Percentiles rank a stretch among this genome's conserved stretches.
Conservation (phyloP, 2,113 vertebrate species). For the Actenoides lindsayi region DNA sequence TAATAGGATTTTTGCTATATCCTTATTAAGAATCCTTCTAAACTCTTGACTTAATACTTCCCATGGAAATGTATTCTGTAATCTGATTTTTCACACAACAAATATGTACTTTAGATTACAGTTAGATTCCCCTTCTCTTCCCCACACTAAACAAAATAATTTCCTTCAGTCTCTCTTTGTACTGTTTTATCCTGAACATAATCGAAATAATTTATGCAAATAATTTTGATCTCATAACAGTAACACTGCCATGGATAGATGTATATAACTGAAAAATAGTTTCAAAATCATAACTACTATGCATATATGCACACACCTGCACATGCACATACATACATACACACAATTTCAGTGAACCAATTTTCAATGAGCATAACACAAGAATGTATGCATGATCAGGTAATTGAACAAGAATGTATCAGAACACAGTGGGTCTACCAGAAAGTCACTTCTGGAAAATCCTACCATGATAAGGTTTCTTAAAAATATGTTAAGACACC, state of each 20-base stretch:
- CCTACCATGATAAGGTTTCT: neutral
- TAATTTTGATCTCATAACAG: neutral
- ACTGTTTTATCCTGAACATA: neutral
- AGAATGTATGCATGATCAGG: accelerated
- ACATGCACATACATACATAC: neutral
- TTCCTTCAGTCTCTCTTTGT: neutral
- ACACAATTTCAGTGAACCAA: neutral
- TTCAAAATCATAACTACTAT: neutral
- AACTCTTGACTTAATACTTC: neutral
- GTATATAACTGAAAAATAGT: neutral
- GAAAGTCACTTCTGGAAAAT: neutral
- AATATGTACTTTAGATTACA: neutral
- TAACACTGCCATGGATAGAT: neutral
- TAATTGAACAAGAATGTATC: neutral
- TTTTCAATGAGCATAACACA: neutral
- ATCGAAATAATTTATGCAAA: neutral
- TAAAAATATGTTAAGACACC: neutral
- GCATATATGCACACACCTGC: accelerated
- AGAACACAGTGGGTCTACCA: neutral
- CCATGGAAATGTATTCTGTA: neutral
- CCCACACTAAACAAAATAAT: neutral
- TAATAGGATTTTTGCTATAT: neutral
- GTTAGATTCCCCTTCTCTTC: neutral
- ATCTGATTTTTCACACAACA: neutral
- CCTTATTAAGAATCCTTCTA: neutral